Evolutionary conservation across 2,888 invertebrate species (phyloP), one percentile per base, ranked within the genome.

Genomic region (Strigamia crassipes): DNA sequence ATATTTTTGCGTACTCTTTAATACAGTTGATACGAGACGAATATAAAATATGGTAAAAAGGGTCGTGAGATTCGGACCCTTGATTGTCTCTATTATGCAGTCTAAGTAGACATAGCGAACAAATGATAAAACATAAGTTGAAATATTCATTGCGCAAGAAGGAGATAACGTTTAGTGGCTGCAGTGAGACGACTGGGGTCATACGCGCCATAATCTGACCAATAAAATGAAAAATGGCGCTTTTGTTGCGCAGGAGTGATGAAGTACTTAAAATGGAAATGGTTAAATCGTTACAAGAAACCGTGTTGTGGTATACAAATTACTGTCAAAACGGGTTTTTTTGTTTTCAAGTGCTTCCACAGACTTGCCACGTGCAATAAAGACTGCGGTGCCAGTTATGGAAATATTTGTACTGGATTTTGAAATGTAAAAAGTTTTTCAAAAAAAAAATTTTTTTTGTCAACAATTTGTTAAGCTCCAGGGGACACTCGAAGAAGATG

Each of bases 211-310:
- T 38, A 38, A 10, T 38, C 38, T 38, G 38, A 56, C 18, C 56
- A 56, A 56, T 56, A 56, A 56, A 56, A 56, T 56, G 56, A 56
- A 21, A 56, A 56, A 56, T 56, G 56, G 46, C 0, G 56, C 21
- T 56, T 56, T 56, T 56, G 56, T 21, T 56, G 15, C 56, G 21
- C 56, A 56, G n/a, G 56, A 56, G 56, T 18, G 56, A 56, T 56
- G 56, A 56, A 56, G 56, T 18, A 18, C 56, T 56, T 56, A 56
- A 56, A 56, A 56, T 56, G 56, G 56, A 56, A 56, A 56, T 56
- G 56, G 56, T n/a, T n/a, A 56, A 56, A 56, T 56, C 56, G 56
- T 56, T 56, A 56, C n/a, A 21, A 56, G n/a, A 21, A 18, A 6
- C 56, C 56, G 56, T n/a, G n/a, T 56, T 18, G 9, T 18, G 56